A percentile compares a stretch with the other conserved stretches of the same genome.
Evolutionary conservation across 2,797 vertebrate species (phyloP).

Genomic region (Myioborus miniatus): DNA sequence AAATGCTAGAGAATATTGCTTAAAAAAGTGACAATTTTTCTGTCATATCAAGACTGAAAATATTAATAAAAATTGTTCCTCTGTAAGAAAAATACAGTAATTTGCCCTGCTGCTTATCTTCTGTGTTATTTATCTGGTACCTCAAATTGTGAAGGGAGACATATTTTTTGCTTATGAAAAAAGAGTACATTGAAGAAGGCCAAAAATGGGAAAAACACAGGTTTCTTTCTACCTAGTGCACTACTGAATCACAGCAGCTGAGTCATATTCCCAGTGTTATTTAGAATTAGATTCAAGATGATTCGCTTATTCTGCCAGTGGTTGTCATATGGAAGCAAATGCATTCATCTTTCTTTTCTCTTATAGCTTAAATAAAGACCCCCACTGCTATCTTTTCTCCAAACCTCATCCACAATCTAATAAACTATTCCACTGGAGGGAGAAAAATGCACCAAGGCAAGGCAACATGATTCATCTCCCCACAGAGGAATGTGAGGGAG

Average conservation of each 20-base stretch:
- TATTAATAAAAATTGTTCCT: background rate
- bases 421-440: background rate
- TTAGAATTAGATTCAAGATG: slow-evolving; percentile 45
- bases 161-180: background rate
- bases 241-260: slow-evolving; percentile 38
- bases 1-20: background rate
- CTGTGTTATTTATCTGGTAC: background rate
- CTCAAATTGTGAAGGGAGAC: background rate
- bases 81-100: background rate
- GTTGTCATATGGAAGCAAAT: slow-evolving; percentile 11
- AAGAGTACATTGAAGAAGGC: background rate
- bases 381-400: slow-evolving; percentile 18
- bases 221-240: background rate
- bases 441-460: background rate
- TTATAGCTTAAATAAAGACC: slow-evolving; percentile 36
- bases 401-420: slow-evolving; percentile 6
- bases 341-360: slow-evolving; percentile 36
- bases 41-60: background rate
- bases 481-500: background rate
- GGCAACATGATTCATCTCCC: background rate
- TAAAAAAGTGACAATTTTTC: background rate
- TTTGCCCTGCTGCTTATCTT: background rate
- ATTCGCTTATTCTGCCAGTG: slow-evolving; percentile 25
- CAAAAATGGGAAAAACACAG: slow-evolving; percentile 19
- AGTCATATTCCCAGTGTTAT: slow-evolving; percentile 45